Percentiles rank a stretch among this genome's conserved stretches.
phyloP scores from a whole-genome alignment of 2,888 invertebrate species.

The Thymelicus sylvestris region DNA sequence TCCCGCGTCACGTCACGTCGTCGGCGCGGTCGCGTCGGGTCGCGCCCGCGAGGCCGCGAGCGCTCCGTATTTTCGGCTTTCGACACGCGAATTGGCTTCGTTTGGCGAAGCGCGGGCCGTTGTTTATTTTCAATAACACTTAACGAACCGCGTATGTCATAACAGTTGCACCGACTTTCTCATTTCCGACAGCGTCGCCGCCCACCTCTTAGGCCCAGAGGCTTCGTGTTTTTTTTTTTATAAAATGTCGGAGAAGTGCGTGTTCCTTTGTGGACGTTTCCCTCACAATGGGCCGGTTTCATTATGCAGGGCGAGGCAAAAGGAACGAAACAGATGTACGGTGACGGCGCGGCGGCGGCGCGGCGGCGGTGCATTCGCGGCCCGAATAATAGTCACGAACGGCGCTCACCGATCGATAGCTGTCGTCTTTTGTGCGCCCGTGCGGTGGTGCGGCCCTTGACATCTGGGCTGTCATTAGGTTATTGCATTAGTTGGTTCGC shows the following conservation, averaged over 20 bases:
- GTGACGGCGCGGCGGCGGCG: conserved; percentile 63
- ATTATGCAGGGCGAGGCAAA: conserved; percentile 79
- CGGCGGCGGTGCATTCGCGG: conserved; percentile 65
- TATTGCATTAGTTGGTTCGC: conserved; percentile 33
- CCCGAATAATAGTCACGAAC: conserved; percentile 78
- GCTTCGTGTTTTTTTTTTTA: conserved; percentile 78
- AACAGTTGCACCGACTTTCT: conserved; percentile 81
- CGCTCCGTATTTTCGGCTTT: conserved; percentile 41
- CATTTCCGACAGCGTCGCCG: conserved; percentile 75
- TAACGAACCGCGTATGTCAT: conserved; percentile 79
- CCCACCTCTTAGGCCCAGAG: conserved; percentile 73
- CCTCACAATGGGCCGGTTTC: conserved; percentile 78
- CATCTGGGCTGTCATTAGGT: conserved; percentile 41
- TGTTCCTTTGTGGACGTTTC: conserved; percentile 80
- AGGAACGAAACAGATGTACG: conserved; percentile 82
- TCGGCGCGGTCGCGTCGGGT: neutral
- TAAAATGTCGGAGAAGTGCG: conserved; percentile 74
- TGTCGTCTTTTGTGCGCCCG: conserved; percentile 69
- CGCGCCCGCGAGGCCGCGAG: neutral
- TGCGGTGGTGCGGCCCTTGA: conserved; percentile 40
- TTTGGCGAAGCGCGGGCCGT: conserved; percentile 54
- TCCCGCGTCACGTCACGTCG: neutral
- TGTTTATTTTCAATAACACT: conserved; percentile 75
- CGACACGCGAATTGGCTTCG: conserved; percentile 54
- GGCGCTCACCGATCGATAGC: conserved; percentile 71